Conservation (phyloP, 1,140 invertebrate species). For the Harlomillsia oculata region DNA sequence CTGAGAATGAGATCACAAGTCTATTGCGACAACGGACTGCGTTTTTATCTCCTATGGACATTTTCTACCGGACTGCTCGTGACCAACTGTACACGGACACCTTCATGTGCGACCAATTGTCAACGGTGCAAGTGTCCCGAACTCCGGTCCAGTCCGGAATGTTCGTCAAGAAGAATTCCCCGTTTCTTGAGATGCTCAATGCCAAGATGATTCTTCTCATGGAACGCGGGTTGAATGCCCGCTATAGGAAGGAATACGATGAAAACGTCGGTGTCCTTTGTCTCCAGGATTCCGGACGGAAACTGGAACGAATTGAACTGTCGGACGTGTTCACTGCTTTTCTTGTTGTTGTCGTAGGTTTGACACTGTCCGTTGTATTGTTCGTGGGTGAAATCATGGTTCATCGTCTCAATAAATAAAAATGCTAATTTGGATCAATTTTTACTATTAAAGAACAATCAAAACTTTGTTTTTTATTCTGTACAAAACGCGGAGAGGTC, state of each 20-base stretch:
- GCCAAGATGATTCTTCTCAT: conserved; percentile 2
- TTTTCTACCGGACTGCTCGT: conserved; percentile 11
- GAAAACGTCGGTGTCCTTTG: background rate
- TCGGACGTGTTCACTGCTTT: background rate
- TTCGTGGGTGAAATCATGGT: too few relatives aligned
- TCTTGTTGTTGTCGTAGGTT: background rate
- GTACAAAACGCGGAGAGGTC: too few relatives aligned
- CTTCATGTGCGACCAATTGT: conserved; percentile 1
- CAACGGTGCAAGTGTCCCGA: background rate
- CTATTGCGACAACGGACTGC: background rate
- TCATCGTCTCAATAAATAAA: too few relatives aligned
- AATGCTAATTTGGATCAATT: too few relatives aligned
- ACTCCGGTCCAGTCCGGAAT: conserved; percentile 12
- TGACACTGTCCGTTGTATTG: background rate
- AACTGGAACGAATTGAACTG: background rate
- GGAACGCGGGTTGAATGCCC: background rate
- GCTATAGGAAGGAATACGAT: background rate
- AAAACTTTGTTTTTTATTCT: background rate
- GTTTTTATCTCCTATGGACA: conserved; percentile 11
- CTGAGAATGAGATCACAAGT: background rate
- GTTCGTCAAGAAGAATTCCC: conserved; percentile 17
- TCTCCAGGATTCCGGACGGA: background rate
- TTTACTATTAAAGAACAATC: too few relatives aligned
- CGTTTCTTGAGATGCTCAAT: conserved; percentile 18
- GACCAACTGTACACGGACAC: background rate